Evolutionary conservation across 2,797 vertebrate genomes (phyloP), one percentile per base, ranked within the genome.

Genomic region (Danio jaintianensis): DNA sequence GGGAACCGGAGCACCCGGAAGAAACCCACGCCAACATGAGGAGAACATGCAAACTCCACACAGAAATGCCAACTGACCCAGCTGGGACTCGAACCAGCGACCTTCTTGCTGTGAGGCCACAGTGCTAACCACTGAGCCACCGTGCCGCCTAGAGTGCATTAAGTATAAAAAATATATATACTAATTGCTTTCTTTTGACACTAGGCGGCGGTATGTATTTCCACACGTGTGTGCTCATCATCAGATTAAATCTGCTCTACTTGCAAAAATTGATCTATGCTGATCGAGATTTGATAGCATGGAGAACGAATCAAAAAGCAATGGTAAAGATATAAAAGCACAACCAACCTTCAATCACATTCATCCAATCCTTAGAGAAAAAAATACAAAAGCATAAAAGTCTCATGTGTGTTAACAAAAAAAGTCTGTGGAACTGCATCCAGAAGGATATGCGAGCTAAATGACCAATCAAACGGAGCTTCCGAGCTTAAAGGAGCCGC

Each of bases 131-230:
- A 29, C 29, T 29, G 3, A 29, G 29, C 29, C 29, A 29, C 29
- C 29, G 29, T 29, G 29, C 29, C 29, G 29, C 29, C 29, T 29
- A 29, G 29, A 29, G 29, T 29, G 29, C n/a, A n/a, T n/a, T n/a
- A n/a, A n/a, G n/a, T n/a, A n/a, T n/a, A n/a, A 29, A n/a, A 29
- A 29, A 29, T 29, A 29, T 29, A 29, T 29, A 29, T 3, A 29
- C 29, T 29, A 29, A 29, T 20, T 45, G 47, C 3, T 36, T 20
- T 48, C 2, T 76, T 58, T 78, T 89, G 89, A 92, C 94, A 89
- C 93, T 94, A 94, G 94, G 91, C 94, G 94, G 94, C 94, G 94
- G 92, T 89, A 90, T 91, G 91, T 92, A 94, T 83, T 74, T 66
- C 13, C 18, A 2, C 12, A 64, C 6, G 43, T 13, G 6, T 11